Base-by-base conservation (phyloP, 2,797 vertebrate genomes). In the Esox masquinongy region DNA sequence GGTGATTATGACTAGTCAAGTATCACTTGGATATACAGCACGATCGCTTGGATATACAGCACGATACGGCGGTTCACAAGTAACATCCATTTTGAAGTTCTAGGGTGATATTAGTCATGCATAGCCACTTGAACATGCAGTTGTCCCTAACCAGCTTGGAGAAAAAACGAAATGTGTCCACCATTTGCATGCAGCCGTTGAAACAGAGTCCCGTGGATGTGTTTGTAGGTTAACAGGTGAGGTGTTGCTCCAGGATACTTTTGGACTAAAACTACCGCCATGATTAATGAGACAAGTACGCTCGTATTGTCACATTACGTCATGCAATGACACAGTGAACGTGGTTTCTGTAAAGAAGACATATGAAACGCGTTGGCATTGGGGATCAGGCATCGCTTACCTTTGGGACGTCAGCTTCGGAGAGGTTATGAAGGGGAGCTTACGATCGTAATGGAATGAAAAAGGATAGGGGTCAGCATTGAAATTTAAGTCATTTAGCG, bases 401-500 rank as follows among this genome's bases (percentile, higher is more conserved):
- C 97, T 98, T 96, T 94, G 93, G 95, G 94, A 88, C 95, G 91
- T 95, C 95, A 94, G 94, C 96, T 95, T 96, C 95, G 95, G 95
- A 94, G 91, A 95, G 93, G 95, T 98, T 97, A 97, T 94, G 96
- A 96, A 92, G 95, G 96, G 96, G 96, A 97, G 96, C 95, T 98
- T 95, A 92, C 90, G 92, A 91, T 83, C 93, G 93, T 95, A 92
- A 93, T 90, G 94, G 93, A 92, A 95, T 86, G 88, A 95, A 93
- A 96, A 94, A 95, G 94, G 93, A 22, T n/a, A 56, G 53, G 53
- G 9, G 53, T 56, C n/a, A 56, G 9, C 39, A 43, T 6, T 43
- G 39, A 43, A 43, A 43, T 31, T 31, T 31, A 31, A 31, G 29
- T 43, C 39, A 43, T 43, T 43, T 43, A 9, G 39, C 39, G 5